Base-by-base conservation (phyloP, 1,140 invertebrate species). In the Anastatus disparis region DNA sequence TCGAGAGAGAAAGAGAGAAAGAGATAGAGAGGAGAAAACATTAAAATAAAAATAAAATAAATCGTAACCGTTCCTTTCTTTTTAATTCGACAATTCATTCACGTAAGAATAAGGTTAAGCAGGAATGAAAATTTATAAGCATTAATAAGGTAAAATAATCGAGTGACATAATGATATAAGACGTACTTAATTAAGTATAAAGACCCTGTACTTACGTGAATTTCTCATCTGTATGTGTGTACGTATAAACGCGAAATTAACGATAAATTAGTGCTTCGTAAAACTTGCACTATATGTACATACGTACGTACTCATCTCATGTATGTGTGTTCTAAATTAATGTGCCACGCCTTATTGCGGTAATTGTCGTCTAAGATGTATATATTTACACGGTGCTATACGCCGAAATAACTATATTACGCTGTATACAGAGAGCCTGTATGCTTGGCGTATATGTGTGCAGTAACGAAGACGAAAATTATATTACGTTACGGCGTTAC, bases 221-320 rank as follows among this genome's bases (percentile, higher is more conserved):
- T n/a, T n/a, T n/a, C n/a, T n/a, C n/a, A n/a, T n/a, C n/a, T n/a
- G n/a, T n/a, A n/a, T n/a, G n/a, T n/a, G n/a, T n/a, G n/a, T n/a
- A n/a, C n/a, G n/a, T n/a, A n/a, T n/a, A n/a, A n/a, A n/a, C 64
- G 64, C 64, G 27, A 56, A 66, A 66, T 66, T 65, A 66, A 46
- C 64, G 26, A 35, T 56, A 46, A 66, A 66, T 66, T 58, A 46
- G 53, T 35, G 38, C 40, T 9, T 10, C n/a, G 20, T 42, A 3
- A 2, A 35, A 20, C 22, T 44, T 13, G 20, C 46, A 52, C 13
- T 35, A 3, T 35, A 10, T 46, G 44, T 20, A 48, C 40, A 44
- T 27, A 24, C 13, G 10, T 35, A 10, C 10, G 31, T 35, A 10
- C 10, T 4, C 10, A 35, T 35, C n/a, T 6, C 31, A 35, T 35